phyloP scores from a whole-genome alignment of 2,888 invertebrate species.

The Neoitamus cyanurus region DNA sequence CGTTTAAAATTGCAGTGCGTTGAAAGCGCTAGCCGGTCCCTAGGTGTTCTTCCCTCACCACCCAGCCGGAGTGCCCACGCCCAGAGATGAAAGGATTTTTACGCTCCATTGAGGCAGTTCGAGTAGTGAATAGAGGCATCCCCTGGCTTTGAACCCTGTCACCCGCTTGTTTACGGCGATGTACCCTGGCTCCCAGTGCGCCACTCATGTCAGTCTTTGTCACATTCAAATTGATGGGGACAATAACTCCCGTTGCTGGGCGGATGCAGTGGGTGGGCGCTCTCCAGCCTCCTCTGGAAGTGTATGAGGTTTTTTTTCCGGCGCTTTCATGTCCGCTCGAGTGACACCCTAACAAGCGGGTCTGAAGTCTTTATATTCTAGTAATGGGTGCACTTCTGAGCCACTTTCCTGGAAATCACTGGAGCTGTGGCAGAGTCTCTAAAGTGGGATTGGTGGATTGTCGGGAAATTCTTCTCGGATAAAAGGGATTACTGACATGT shows the following conservation, averaged over 20 bases:
- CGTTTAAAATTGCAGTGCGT: constrained; percentile 7
- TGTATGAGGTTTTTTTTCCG: constrained; percentile 7
- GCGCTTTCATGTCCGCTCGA: constrained; percentile 15
- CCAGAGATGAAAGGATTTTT: constrained; percentile 5
- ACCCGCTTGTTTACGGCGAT: constrained; percentile 18
- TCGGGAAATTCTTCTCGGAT: background rate
- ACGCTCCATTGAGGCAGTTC: constrained; percentile 8
- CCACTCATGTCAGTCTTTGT: background rate
- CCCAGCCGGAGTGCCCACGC: background rate
- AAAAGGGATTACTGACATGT: background rate
- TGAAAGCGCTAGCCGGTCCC: background rate
- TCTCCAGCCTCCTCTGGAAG: background rate
- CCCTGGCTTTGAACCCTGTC: constrained; percentile 15
- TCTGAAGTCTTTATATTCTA: background rate
- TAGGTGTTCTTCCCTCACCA: background rate
- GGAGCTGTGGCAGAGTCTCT: background rate
- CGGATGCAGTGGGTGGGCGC: background rate
- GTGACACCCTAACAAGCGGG: constrained; percentile 10
- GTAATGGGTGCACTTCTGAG: background rate
- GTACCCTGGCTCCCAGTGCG: background rate
- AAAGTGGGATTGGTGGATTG: background rate
- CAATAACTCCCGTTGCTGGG: background rate
- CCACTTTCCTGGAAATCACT: background rate
- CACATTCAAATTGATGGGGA: constrained; percentile 25
- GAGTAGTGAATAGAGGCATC: background rate